Base-by-base conservation (phyloP, 1,140 invertebrate species). In the Melipona quadrifasciata region DNA sequence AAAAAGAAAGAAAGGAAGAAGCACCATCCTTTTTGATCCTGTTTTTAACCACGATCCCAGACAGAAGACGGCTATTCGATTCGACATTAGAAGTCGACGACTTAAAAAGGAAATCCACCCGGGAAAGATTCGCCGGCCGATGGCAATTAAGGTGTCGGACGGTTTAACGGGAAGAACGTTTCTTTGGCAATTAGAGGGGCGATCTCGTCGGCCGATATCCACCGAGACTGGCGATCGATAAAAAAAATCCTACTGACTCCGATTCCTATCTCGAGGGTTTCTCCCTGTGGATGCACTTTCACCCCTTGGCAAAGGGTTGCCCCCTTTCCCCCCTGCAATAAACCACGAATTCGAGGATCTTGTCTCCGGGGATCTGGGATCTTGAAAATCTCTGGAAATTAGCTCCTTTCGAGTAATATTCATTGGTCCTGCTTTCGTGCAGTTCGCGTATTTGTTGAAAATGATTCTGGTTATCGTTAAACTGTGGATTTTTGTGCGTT, bases 111-210 rank as follows among this genome's bases (percentile, higher is more conserved):
- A 67, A 67, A 78, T 53, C 27, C 27, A 78, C 8, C 19, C 24
- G 17, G 39, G n/a, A 39, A 74, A n/a, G 61, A 53, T 53, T 51
- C 80, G 51, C 68, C 67, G 34, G 53, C 70, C 24, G 75, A 21
- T 31, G 55, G 31, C 83, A 67, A 86, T 86, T 86, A 77, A 55
- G 19, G 31, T 57, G 85, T 79, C n/a, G 10, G 67, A 58, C 24
- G 68, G 71, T 75, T 68, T 51, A 85, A 64, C 71, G 76, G 17
- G 57, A 64, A 80, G 76, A 65, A 61, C 64, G 76, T 19, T 86
- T 86, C 85, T 86, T 86, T 71, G 79, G 64, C 76, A 61, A 65
- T 72, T 53, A 58, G 34, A n/a, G n/a, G 24, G 27, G 24, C 24
- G 73, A 75, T 58, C 31, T 55, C 21, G 11, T 55, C 14, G 31